Evolutionary conservation across 2,888 invertebrate species (phyloP), one percentile per base, ranked within the genome.

Genomic region (Drosophila mayaguana): DNA sequence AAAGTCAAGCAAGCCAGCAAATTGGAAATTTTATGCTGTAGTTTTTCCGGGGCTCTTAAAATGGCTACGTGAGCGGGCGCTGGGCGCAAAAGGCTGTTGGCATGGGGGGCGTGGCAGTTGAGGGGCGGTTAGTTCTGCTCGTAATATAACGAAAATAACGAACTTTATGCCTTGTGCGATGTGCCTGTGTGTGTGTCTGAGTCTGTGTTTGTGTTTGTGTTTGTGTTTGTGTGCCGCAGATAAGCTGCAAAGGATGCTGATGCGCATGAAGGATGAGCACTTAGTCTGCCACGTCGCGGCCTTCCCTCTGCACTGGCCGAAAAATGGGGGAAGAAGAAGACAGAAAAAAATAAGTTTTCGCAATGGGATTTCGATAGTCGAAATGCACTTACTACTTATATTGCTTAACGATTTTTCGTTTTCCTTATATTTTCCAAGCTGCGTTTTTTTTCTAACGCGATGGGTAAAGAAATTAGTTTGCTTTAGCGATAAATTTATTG

Each of bases 11-110:
- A 66, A 61, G 78, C 65, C 78, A 76, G 84, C 84, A 89, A 86
- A 86, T 86, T 86, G 89, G 89, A 89, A 82, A 86, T 86, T 89
- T 88, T 89, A 89, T 86, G 87, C 88, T 76, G 79, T 81, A 86
- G 81, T 86, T 88, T 79, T 75, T 68, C 60, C 57, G 68, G 63
- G 55, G 63, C 80, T 64, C 73, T 76, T 86, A 83, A 83, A 82
- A 77, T 45, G 66, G 43, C 67, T 79, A 89, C 89, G 84, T 87
- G 84, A 72, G 79, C 18, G 68, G 75, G 70, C 40, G 67, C 36
- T 16, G 36, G 12, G 18, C 18, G 20, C 22, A 9, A 11, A 3
- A 32, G 22, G 16, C 22, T 1, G 62, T 36, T 2, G 0, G 11
- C 7, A 2, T n/a, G n/a, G 7, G 25, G 45, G 11, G 12, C 18